phyloP scores from a whole-genome alignment of 1,140 invertebrate genomes.

The Drosophila ficusphila region DNA sequence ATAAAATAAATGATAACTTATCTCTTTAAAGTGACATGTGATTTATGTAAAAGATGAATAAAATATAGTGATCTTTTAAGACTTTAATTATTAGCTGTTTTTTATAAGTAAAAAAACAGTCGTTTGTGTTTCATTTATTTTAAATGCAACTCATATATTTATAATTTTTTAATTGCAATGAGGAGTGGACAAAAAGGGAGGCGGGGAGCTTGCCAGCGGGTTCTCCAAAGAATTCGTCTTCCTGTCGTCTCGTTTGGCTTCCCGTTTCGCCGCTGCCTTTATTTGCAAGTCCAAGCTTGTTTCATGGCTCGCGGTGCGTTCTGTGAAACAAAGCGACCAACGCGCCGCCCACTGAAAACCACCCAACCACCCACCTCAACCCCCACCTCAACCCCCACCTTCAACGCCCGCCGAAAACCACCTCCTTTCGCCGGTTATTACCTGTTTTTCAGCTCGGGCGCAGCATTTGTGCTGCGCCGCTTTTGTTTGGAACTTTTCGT shows the following conservation, averaged over 20 bases:
- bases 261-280: conserved; percentile 20
- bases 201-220: conserved; percentile 1
- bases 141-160: background rate
- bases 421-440: conserved; percentile 9
- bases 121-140: background rate
- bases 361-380: background rate
- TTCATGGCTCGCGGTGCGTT: conserved; percentile 51
- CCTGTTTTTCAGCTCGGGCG: conserved; percentile 4
- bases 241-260: conserved; percentile 20
- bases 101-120: too few relatives aligned
- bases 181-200: background rate
- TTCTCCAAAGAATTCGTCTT: conserved; percentile 26
- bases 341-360: background rate
- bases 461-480: conserved; percentile 48
- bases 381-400: background rate
- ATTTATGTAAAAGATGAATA: too few relatives aligned
- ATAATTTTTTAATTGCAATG: conserved; percentile 20
- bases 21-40: too few relatives aligned
- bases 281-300: conserved; percentile 46
- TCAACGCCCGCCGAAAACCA: background rate
- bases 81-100: too few relatives aligned
- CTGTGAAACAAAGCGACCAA: conserved; percentile 23
- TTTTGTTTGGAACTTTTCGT: conserved; percentile 63
- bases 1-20: too few relatives aligned
- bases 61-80: too few relatives aligned